Evolutionary conservation across 2,113 vertebrate genomes (phyloP), one percentile per base, ranked within the genome.

Genomic region (Irena cyanogastra): DNA sequence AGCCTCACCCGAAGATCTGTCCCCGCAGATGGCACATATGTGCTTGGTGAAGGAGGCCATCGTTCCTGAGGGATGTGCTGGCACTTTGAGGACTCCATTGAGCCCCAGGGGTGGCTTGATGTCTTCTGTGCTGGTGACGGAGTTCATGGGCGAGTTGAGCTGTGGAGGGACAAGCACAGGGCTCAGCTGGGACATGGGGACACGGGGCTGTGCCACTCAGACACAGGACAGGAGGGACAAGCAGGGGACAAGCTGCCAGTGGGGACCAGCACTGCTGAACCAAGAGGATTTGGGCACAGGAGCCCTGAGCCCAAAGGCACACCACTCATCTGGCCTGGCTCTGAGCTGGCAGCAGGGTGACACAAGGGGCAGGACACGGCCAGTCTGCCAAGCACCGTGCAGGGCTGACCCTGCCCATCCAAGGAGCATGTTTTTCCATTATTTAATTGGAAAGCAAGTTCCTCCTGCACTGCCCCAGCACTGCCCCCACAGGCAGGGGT

Each of bases 1-100:
- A 8, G 63, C 45, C 94, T 97, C 96, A 99, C 99, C 99, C 98
- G 99, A 99, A 94, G 99, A 99, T 95, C 99, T 98, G 98, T 99
- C 99, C 42, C 99, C 99, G 0, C 99, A 99, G 98, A 99, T 99
- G 98, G 99, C 99, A 74, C 99, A 99, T 98, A 99, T 99, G 98
- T 99, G 99, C 98, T 99, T 99, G 96, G 99, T 99, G 98, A 99
- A 99, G 54, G 99, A 98, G 21, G 98, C 97, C 98, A 98, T 98
- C 68, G 98, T 98, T 90, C 98, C 98, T 33, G 98, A 99, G 91
- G 99, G 98, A 91, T 99, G 99, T 89, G 98, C 98, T 31, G 99
- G 99, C 90, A 99, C 98, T 98, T 99, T 99, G 98, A 99, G 99
- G 96, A 99, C 98, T 7, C 99, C 99, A 35, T 99, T 99, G 96